Conservation (phyloP, 2,113 vertebrate species). For the Chlamydotis undulata region DNA sequence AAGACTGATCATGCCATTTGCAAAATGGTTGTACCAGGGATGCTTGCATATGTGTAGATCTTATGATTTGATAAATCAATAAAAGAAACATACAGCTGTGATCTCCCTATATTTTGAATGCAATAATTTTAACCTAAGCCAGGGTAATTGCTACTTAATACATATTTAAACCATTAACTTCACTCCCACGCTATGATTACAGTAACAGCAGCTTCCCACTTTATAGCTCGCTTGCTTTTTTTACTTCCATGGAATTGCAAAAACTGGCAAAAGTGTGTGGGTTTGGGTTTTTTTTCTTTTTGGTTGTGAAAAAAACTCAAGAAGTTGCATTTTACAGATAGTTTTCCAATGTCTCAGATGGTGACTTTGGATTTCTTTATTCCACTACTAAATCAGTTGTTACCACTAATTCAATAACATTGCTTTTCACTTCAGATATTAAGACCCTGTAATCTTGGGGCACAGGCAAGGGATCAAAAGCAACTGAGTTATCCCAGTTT, state of each 20-base stretch:
- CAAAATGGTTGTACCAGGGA: background rate
- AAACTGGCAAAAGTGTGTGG: background rate
- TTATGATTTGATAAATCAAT: background rate
- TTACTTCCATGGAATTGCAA: background rate
- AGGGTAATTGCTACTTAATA: constrained; percentile 24
- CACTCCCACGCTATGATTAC: background rate
- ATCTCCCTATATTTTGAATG: background rate
- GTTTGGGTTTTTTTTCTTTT: background rate
- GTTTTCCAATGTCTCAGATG: background rate
- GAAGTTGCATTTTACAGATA: background rate
- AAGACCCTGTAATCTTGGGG: background rate
- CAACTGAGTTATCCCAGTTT: background rate
- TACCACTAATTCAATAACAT: background rate
- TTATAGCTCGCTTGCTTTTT: background rate
- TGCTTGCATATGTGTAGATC: background rate
- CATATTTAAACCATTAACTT: background rate
- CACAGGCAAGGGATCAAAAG: background rate
- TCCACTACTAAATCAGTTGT: background rate
- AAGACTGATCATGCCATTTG: background rate
- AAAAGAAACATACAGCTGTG: background rate
- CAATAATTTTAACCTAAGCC: constrained; percentile 17
- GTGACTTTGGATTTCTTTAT: background rate
- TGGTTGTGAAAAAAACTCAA: background rate
- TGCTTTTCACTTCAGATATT: background rate
- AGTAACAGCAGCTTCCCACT: background rate